Percentiles rank a stretch among this genome's conserved stretches.
Evolutionary conservation across 2,797 vertebrate species (phyloP).

Genomic region (Anguilla marmorata): DNA sequence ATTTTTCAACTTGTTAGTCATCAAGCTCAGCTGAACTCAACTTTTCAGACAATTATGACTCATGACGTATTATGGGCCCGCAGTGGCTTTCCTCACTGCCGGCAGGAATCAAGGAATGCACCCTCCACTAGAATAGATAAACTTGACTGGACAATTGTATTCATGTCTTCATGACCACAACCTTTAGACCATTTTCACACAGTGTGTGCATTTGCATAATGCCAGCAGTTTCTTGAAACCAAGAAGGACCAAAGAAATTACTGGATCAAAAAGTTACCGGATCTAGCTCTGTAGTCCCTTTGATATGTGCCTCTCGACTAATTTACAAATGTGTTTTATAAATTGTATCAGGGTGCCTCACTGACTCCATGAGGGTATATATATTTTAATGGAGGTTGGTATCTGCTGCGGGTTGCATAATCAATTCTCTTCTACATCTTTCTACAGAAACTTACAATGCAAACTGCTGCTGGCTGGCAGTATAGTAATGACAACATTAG

Average conservation of each 20-base stretch:
- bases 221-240: neutral
- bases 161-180: neutral
- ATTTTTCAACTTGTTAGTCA: neutral
- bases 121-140: neutral
- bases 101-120: neutral
- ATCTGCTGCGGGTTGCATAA: conserved; percentile 10
- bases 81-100: neutral
- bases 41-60: neutral
- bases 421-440: conserved; percentile 20
- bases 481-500: conserved; percentile 30
- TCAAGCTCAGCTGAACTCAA: neutral
- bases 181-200: neutral
- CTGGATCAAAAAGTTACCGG: neutral
- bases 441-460: conserved; percentile 26
- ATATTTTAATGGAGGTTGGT: conserved; percentile 22
- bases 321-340: conserved; percentile 14
- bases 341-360: neutral
- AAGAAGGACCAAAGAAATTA: neutral
- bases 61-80: neutral
- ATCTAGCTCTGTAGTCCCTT: neutral
- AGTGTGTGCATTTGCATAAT: neutral
- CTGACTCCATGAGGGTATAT: neutral
- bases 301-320: neutral
- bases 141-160: neutral
- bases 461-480: neutral